A percentile compares a stretch with the other conserved stretches of the same genome.
Conservation (phyloP, 2,113 vertebrate genomes). For the Nycticryphes semicollaris region DNA sequence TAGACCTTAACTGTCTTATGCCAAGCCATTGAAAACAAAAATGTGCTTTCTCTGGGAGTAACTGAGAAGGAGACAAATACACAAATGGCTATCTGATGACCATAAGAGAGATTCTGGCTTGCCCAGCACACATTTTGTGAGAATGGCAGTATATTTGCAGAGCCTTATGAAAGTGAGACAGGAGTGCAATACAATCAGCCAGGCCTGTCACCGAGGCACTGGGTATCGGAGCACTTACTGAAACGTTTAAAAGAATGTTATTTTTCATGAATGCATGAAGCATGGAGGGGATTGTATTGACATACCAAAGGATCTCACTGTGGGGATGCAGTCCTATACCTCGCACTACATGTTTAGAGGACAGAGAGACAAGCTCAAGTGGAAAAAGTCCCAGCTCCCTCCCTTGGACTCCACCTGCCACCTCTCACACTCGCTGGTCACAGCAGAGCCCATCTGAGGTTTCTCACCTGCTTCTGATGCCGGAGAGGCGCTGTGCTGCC, state of each 20-base stretch:
- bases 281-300: neutral
- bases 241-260: neutral
- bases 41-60: neutral
- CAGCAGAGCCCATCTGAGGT: accelerated
- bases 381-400: neutral
- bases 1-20: slow-evolving; percentile 6
- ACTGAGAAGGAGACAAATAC: slow-evolving; percentile 23
- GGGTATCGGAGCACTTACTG: neutral
- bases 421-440: accelerated
- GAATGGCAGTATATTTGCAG: slow-evolving; percentile 6
- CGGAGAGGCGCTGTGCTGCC: neutral
- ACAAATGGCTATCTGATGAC: neutral
- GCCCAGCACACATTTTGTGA: neutral
- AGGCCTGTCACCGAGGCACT: neutral
- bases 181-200: neutral
- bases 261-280: neutral
- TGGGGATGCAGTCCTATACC: neutral
- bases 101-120: neutral
- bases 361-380: neutral
- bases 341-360: neutral
- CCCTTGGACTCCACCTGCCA: neutral
- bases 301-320: neutral
- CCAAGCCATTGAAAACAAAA: neutral
- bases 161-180: slow-evolving; percentile 25
- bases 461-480: neutral